Conservation (phyloP, 2,888 invertebrate species). For the Oscheius sp. region DNA sequence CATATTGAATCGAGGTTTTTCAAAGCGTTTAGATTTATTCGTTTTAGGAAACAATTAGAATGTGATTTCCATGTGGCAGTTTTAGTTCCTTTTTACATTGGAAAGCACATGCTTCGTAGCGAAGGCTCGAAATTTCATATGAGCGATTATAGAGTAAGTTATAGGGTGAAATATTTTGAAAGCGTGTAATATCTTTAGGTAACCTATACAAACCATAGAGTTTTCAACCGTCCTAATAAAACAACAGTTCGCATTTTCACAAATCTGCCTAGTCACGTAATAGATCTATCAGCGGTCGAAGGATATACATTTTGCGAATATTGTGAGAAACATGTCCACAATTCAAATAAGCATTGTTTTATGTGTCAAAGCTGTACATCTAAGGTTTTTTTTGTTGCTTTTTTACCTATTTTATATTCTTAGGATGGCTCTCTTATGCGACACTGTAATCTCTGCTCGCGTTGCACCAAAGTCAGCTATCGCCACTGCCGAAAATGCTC, state of each 20-base stretch:
- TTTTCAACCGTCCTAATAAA: slow-evolving; percentile 49
- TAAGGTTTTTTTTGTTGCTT: slow-evolving; percentile 31
- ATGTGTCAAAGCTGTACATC: slow-evolving; percentile 61
- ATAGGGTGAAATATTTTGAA: not conserved
- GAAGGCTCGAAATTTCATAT: slow-evolving; percentile 52
- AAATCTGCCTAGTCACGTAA: slow-evolving; percentile 44
- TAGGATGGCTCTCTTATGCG: slow-evolving; percentile 47
- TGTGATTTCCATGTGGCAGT: slow-evolving; percentile 39
- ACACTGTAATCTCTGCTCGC: slow-evolving; percentile 59
- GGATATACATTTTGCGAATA: slow-evolving; percentile 59
- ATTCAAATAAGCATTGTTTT: slow-evolving; percentile 59
- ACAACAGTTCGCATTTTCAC: slow-evolving; percentile 64
- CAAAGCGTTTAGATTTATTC: not conserved
- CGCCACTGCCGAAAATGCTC: slow-evolving; percentile 56
- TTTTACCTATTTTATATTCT: not conserved
- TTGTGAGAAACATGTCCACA: slow-evolving; percentile 57
- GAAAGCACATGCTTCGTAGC: slow-evolving; percentile 53
- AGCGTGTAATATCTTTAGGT: slow-evolving; percentile 40
- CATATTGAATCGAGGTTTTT: slow-evolving; percentile 31
- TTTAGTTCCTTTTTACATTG: slow-evolving; percentile 58
- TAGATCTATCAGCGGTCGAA: slow-evolving; percentile 45
- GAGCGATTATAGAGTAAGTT: slow-evolving; percentile 59
- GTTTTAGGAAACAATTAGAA: slow-evolving; percentile 32
- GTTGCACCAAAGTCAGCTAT: slow-evolving; percentile 62
- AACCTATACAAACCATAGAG: slow-evolving; percentile 62